Percentiles rank a stretch among this genome's conserved stretches.
Conservation (phyloP, 2,797 vertebrate species). For the Sebastes steindachneri region DNA sequence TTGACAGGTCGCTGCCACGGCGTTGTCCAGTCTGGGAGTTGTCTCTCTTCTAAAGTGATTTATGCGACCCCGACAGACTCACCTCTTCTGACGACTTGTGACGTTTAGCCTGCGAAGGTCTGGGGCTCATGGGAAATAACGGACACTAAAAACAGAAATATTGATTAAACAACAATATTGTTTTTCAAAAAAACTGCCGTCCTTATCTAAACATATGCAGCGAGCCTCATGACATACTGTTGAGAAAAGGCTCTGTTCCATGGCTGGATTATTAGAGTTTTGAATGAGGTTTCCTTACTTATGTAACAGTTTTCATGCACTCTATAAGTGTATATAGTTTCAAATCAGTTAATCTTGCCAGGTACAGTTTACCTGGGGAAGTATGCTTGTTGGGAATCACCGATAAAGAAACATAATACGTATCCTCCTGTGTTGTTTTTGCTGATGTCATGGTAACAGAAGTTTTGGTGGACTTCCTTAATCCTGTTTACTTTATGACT, state of each 20-base stretch:
- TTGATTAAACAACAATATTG: not conserved
- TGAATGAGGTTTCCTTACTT: too few relatives aligned
- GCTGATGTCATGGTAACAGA: constrained; percentile 52
- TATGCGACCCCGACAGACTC: too few relatives aligned
- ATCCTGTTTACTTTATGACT: constrained; percentile 62
- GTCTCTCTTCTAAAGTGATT: too few relatives aligned
- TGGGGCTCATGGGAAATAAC: not conserved
- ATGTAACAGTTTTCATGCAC: too few relatives aligned
- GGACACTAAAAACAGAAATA: not conserved
- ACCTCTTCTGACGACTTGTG: too few relatives aligned
- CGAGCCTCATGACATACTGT: too few relatives aligned
- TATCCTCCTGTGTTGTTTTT: constrained; percentile 38
- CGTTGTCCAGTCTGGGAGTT: too few relatives aligned
- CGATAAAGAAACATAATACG: not conserved
- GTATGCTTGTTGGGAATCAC: not conserved
- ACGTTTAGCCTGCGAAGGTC: not conserved
- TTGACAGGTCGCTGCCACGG: too few relatives aligned
- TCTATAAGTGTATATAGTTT: not conserved
- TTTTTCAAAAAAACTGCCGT: not conserved
- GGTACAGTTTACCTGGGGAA: not conserved
- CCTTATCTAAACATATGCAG: too few relatives aligned
- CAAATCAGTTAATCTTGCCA: not conserved
- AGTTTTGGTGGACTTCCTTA: constrained; percentile 29
- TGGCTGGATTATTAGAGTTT: too few relatives aligned
- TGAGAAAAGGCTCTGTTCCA: too few relatives aligned